Conservation (phyloP, 2,888 invertebrate species). For the Xylota segnis region DNA sequence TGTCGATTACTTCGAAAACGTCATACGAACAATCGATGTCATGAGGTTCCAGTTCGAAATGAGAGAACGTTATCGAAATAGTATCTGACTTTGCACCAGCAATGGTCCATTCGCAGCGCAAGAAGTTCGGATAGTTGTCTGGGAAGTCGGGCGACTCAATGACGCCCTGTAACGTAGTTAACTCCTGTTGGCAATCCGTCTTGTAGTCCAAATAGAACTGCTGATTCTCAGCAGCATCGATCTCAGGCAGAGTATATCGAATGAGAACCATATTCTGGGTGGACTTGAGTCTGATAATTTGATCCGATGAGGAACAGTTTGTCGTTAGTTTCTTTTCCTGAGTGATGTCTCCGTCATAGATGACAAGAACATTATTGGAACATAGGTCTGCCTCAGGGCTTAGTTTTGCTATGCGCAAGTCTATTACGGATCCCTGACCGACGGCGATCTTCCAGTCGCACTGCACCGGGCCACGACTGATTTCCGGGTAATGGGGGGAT, state of each 20-base stretch:
- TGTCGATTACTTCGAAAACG: constrained; percentile 86
- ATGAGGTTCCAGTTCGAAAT: constrained; percentile 87
- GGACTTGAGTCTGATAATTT: constrained; percentile 76
- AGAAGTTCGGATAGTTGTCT: constrained; percentile 87
- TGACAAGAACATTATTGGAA: constrained; percentile 86
- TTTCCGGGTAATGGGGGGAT: constrained; percentile 93
- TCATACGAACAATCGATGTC: constrained; percentile 86
- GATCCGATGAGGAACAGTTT: constrained; percentile 77
- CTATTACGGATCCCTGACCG: constrained; percentile 89
- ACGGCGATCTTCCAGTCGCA: constrained; percentile 93
- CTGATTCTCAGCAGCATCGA: constrained; percentile 58
- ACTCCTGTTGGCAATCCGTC: constrained; percentile 78
- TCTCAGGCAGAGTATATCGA: constrained; percentile 78
- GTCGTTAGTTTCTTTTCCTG: constrained; percentile 76
- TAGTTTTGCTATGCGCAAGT: constrained; percentile 88
- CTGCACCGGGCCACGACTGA: constrained; percentile 89
- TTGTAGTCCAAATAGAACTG: constrained; percentile 80
- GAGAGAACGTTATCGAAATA: constrained; percentile 92
- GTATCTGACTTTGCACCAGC: constrained; percentile 90
- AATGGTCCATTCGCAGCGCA: constrained; percentile 91
- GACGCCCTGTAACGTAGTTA: constrained; percentile 86
- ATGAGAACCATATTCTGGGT: constrained; percentile 80
- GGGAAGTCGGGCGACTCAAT: constrained; percentile 96
- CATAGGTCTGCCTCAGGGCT: constrained; percentile 87
- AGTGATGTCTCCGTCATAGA: constrained; percentile 80